Conservation (phyloP, 2,888 invertebrate genomes). For the Conchocele bisecta region DNA sequence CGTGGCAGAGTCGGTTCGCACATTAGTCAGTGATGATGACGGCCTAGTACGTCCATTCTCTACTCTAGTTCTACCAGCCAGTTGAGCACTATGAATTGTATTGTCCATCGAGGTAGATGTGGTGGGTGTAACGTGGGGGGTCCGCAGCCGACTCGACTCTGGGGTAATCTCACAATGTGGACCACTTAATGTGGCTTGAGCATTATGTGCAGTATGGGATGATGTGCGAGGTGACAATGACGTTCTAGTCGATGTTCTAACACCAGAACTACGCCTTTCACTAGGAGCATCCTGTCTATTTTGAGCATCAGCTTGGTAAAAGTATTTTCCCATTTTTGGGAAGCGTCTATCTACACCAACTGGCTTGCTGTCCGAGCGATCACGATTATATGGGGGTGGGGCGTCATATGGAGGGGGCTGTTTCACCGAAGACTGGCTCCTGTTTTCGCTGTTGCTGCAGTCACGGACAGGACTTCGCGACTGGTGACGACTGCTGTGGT, state of each 20-base stretch:
- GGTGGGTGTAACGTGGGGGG: no score
- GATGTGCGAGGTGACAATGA: background rate
- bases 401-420: conserved; percentile 54
- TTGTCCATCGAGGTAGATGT: conserved; percentile 12
- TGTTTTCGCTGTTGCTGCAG: no score
- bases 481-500: conserved; percentile 7
- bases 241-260: background rate
- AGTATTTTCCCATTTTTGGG: conserved; percentile 41
- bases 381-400: conserved; percentile 57
- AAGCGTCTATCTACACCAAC: conserved; percentile 56
- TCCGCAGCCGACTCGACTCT: no score
- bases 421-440: no score
- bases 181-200: background rate
- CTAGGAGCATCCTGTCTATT: background rate
- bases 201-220: background rate
- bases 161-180: no score
- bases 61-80: no score
- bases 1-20: no score
- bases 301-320: conserved; percentile 38
- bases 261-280: background rate
- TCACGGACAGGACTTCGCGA: conserved; percentile 40
- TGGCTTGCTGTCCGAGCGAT: conserved; percentile 59
- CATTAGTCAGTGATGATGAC: no score
- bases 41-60: no score
- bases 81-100: conserved; percentile 44